Conservation (phyloP, 2,113 vertebrate species). For the Monopterus albus region DNA sequence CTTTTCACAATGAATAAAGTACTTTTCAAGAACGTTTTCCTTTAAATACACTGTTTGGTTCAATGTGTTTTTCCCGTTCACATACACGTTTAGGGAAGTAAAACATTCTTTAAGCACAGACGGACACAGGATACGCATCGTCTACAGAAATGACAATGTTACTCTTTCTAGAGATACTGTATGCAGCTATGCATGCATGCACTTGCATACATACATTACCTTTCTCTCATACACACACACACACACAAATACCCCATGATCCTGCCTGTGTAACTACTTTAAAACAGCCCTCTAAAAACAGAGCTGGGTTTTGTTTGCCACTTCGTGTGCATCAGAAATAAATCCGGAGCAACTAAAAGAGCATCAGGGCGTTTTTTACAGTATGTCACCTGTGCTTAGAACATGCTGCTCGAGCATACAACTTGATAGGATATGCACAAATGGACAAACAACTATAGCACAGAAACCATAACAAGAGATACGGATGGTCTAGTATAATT, state of each 20-base stretch:
- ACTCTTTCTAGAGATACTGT: constrained; percentile 39
- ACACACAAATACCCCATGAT: background rate
- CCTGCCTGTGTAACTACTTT: background rate
- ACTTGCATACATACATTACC: constrained; percentile 20
- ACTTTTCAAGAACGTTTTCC: constrained; percentile 25
- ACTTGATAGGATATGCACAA: constrained; percentile 24
- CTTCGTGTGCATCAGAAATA: background rate
- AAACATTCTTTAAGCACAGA: constrained; percentile 52
- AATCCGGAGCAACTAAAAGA: background rate
- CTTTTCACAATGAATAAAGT: constrained; percentile 18
- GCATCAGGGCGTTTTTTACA: background rate
- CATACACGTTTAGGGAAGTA: constrained; percentile 40
- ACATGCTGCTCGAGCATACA: constrained; percentile 21
- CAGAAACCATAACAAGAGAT: constrained; percentile 30
- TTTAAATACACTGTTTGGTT: constrained; percentile 75
- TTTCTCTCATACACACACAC: constrained; percentile 8
- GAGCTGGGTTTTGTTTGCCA: background rate
- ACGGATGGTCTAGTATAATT: constrained; percentile 44
- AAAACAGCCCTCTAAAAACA: background rate
- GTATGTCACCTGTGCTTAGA: constrained; percentile 17
- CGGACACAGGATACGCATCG: constrained; percentile 35
- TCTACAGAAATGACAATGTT: constrained; percentile 33
- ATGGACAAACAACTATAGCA: constrained; percentile 39
- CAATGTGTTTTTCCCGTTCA: constrained; percentile 62
- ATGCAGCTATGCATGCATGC: constrained; percentile 42